Conservation (phyloP, 2,797 vertebrate genomes). For the Rallus crepitans region DNA sequence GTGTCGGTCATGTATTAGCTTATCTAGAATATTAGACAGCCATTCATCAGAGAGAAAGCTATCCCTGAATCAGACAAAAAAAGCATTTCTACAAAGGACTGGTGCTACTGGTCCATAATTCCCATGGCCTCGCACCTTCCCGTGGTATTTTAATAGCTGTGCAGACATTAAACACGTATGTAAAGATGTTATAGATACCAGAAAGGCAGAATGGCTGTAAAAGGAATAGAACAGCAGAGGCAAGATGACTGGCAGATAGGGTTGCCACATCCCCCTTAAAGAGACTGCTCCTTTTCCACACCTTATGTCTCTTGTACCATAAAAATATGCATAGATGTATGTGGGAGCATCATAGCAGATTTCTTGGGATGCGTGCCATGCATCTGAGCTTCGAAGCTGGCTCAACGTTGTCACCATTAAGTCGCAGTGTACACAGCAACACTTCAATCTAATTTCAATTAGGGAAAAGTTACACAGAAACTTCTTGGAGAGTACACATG, state of each 20-base stretch:
- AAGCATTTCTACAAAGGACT: not conserved
- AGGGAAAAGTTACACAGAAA: slow-evolving; percentile 69
- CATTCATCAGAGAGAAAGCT: not conserved
- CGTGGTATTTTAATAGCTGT: not conserved
- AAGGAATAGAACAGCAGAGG: slow-evolving; percentile 75
- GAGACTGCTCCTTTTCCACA: slow-evolving; percentile 76
- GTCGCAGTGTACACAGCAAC: slow-evolving; percentile 62
- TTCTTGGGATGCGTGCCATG: slow-evolving; percentile 50
- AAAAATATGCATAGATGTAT: slow-evolving; percentile 74
- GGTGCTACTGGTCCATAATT: not conserved
- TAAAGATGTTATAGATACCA: slow-evolving; percentile 31
- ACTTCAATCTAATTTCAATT: slow-evolving; percentile 71
- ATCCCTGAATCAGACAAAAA: not conserved
- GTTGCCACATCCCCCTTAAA: slow-evolving; percentile 77
- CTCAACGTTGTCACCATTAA: slow-evolving; percentile 63
- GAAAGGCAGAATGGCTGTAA: slow-evolving; percentile 72
- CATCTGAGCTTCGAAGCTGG: slow-evolving; percentile 65
- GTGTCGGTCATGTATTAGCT: accelerated
- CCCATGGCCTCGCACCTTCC: not conserved
- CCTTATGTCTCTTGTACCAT: slow-evolving; percentile 76
- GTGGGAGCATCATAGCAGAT: slow-evolving; percentile 68
- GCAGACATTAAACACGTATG: not conserved
- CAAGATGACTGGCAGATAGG: slow-evolving; percentile 74
- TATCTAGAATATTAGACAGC: not conserved
- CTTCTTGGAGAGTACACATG: slow-evolving; percentile 59